Conservation (phyloP, 2,797 vertebrate genomes). For the Pipistrellus nathusii region DNA sequence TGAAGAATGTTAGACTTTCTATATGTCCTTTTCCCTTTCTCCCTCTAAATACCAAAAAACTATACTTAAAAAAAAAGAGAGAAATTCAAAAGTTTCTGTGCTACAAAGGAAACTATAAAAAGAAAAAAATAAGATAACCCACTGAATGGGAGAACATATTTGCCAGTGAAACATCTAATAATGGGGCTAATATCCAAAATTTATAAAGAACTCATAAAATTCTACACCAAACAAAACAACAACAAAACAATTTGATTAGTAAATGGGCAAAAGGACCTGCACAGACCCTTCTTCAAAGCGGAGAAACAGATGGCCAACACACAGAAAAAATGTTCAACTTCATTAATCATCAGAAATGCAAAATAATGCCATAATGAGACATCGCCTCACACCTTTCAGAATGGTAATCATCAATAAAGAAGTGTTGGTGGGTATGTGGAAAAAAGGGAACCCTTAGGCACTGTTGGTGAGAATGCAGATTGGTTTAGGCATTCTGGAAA, state of each 20-base stretch:
- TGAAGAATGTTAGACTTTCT: too few relatives aligned
- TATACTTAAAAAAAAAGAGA: too few relatives aligned
- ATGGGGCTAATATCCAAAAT: neutral
- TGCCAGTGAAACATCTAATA: neutral
- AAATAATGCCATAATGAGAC: neutral
- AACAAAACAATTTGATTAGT: neutral
- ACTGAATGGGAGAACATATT: neutral
- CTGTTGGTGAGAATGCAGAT: neutral
- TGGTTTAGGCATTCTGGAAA: neutral
- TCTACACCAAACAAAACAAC: neutral
- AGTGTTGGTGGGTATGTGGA: neutral
- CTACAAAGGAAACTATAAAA: neutral
- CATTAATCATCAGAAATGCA: neutral
- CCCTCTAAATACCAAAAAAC: too few relatives aligned
- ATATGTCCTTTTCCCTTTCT: too few relatives aligned
- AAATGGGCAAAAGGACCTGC: neutral
- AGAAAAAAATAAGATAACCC: neutral
- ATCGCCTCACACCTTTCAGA: neutral
- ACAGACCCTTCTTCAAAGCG: neutral
- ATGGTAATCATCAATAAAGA: neutral
- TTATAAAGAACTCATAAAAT: neutral
- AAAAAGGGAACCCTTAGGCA: neutral
- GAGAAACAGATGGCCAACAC: neutral
- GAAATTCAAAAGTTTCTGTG: neutral
- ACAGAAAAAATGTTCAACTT: neutral